Evolutionary conservation across 2,888 invertebrate genomes (phyloP).

Genomic region (Taphrorychus bicolor): DNA sequence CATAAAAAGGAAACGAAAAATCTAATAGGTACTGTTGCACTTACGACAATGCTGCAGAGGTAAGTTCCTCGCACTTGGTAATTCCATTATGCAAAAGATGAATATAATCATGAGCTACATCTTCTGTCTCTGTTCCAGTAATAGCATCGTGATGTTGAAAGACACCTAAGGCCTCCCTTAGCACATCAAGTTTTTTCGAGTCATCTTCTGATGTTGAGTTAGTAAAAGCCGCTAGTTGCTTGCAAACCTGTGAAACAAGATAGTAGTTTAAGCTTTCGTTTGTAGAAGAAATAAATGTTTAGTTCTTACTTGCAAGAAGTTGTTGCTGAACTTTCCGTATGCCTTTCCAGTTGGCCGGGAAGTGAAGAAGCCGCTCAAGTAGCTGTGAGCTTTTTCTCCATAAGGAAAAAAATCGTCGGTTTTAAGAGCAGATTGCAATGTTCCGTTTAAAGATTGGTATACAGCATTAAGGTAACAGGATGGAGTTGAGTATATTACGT

Average conservation of each 20-base stretch:
- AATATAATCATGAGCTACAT: constrained; percentile 89
- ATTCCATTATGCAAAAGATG: constrained; percentile 74
- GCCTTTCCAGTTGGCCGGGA: constrained; percentile 81
- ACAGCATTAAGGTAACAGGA: constrained; percentile 77
- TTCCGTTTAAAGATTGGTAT: constrained; percentile 51
- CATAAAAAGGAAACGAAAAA: not conserved
- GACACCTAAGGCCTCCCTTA: constrained; percentile 79
- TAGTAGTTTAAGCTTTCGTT: too few relatives aligned
- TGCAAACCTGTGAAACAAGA: constrained; percentile 78
- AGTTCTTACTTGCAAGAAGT: constrained; percentile 60
- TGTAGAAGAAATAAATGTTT: too few relatives aligned
- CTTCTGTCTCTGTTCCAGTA: constrained; percentile 86
- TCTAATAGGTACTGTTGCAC: not conserved
- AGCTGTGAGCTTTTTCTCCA: constrained; percentile 80
- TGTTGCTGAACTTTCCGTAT: constrained; percentile 83
- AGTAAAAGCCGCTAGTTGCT: constrained; percentile 74
- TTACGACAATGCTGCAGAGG: constrained; percentile 1
- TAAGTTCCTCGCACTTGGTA: constrained; percentile 65
- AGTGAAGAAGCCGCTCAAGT: constrained; percentile 91
- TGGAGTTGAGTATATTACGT: constrained; percentile 63
- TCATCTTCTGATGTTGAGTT: constrained; percentile 62
- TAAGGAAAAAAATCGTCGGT: constrained; percentile 91
- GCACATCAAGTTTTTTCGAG: constrained; percentile 64
- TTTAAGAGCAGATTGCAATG: constrained; percentile 59
- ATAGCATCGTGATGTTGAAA: constrained; percentile 95